These are phyloP conservation scores for Amphipyra berbera DNA, from an alignment of 2,888 invertebrate genomes.

Conservation along the genomic window DNA sequence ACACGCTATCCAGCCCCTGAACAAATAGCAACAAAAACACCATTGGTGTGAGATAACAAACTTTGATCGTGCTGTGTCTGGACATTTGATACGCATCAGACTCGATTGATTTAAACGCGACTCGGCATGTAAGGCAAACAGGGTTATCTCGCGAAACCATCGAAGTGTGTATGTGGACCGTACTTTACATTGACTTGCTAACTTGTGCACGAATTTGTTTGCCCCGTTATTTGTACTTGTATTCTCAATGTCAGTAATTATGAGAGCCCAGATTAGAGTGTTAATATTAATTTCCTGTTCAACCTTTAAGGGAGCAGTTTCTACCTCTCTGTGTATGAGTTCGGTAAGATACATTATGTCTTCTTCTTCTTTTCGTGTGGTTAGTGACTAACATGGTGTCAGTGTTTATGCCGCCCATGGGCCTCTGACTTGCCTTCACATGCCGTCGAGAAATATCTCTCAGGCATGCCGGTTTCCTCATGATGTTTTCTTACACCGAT, in stretches of 20 bases:
- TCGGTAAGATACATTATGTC: background rate
- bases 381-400: too few relatives aligned
- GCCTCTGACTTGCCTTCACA: too few relatives aligned
- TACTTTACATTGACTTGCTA: conserved; percentile 49
- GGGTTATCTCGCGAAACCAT: conserved; percentile 46
- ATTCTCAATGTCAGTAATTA: conserved; percentile 20
- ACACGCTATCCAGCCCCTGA: background rate
- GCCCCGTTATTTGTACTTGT: conserved; percentile 40
- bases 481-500: too few relatives aligned
- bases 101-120: conserved; percentile 65
- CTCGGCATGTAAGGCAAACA: conserved; percentile 52
- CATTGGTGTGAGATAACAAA: conserved; percentile 8
- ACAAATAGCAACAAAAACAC: conserved; percentile 11
- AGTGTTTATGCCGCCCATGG: too few relatives aligned
- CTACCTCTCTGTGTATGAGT: background rate
- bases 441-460: too few relatives aligned
- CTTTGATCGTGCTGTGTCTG: conserved; percentile 44
- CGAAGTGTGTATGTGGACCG: conserved; percentile 50
- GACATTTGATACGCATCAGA: conserved; percentile 68
- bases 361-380: too few relatives aligned
- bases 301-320: too few relatives aligned
- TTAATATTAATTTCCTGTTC: too few relatives aligned
- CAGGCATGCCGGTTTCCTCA: too few relatives aligned
- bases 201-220: conserved; percentile 48
- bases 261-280: too few relatives aligned